Base-by-base conservation (phyloP, 1,140 invertebrate species). In the Phocides pigmalion region DNA sequence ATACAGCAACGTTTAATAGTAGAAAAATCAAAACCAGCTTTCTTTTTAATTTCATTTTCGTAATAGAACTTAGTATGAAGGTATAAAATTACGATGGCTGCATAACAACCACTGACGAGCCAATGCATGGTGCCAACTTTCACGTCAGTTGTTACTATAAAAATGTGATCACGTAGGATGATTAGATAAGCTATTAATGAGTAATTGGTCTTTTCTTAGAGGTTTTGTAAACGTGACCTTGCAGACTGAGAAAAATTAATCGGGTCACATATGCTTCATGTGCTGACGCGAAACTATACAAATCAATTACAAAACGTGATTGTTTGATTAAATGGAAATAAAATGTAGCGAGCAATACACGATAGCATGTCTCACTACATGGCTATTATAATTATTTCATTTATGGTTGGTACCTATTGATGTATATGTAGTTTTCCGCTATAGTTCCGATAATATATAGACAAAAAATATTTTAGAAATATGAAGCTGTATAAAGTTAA, bases 1-100 rank as follows among this genome's bases (percentile, higher is more conserved):
- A 59, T 8, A 81, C 62, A 62, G 67, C 70, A 35, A 51, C 35
- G 6, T 75, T 53, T 50, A 76, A 3, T 37, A 81, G 3, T 4
- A 81, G 11, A 8, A 66, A 53, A 15, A 65, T 56, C 62, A 72
- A 74, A 12, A 74, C 39, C 11, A 81, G 37, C 25, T 51, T 56
- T 42, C 15, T 70, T 76, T 50, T 70, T 79, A 80, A 79, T 62
- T 86, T 86, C 87, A 90, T 90, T 76, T 50, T 89, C 75, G 49
- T 69, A 86, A 49, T 88, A 83, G 17, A 68, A 69, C 39, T 72
- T 82, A 0, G 70, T 61, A 19, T 77, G 41, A 11, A 88, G 64
- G 59, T 79, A 84, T 37, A 87, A 54, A 37, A 88, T 39, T 51
- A 90, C 51, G 37, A 70, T 77, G 15, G 73, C 68, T 11, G 78